Evolutionary conservation across 1,140 invertebrate genomes (phyloP), one percentile per base, ranked within the genome.

Genomic region (Lepidurus packardi): DNA sequence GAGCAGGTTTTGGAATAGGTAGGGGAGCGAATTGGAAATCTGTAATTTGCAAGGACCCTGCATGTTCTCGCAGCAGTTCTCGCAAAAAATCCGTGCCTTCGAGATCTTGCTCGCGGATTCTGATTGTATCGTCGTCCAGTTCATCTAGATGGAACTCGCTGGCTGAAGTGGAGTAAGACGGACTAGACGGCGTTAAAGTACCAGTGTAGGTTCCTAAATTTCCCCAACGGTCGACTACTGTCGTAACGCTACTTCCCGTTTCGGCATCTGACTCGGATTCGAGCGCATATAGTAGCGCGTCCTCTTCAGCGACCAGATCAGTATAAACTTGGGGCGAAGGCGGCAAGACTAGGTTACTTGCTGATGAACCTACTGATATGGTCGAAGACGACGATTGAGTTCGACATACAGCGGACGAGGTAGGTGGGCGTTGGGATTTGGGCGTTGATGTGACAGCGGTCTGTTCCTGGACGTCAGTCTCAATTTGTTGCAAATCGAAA

Each of bases 271-370:
- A 65, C 21, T 78, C 78, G 24, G 78, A 78, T 74, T 78, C 78
- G 7, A 24, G 74, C 16, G 43, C 78, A 1, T 65, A 7, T 34
- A 73, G 43, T 41, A 43, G 43, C 43, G 75, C 73, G 43, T 75
- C 78, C 45, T 78, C 78, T 75, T 78, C 78, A 11, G 73, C 73
- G 13, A 78, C 44, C 16, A 78, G 43, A n/a, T 78, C 47, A 21
- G 44, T 47, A 44, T 78, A 78, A 7, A 78, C 44, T n/a, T 74
- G 73, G 16, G 78, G 42, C 25, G 78, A 74, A 24, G 65, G 78
- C 13, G 78, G 78, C 9, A 47, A n/a, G 24, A 77, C 6, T 13
- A n/a, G 53, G 13, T 13, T 65, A 21, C 53, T 65, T 21, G 21
- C 53, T 13, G 53, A 65, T 13, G 53, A 65, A 3, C 53, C 8